phyloP scores from a whole-genome alignment of 2,888 invertebrate species.

The Thecocarcelia acutangulata region DNA sequence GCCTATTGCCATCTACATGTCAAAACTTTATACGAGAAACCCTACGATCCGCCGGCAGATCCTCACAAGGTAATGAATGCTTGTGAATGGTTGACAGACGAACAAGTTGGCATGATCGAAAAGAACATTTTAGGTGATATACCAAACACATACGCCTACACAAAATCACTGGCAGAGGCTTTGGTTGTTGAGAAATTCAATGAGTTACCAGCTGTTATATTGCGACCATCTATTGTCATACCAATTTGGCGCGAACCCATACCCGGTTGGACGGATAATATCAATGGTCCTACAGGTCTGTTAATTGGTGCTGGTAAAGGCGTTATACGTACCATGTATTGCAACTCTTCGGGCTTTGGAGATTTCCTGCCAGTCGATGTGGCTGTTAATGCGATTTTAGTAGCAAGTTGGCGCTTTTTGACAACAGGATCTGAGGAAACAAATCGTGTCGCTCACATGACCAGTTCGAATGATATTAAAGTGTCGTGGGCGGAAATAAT shows the following conservation, averaged over 20 bases:
- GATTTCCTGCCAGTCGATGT: slow-evolving; percentile 91
- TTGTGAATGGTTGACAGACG: slow-evolving; percentile 90
- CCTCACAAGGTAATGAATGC: slow-evolving; percentile 89
- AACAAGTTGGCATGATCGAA: slow-evolving; percentile 85
- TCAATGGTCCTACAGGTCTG: slow-evolving; percentile 94
- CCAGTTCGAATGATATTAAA: slow-evolving; percentile 90
- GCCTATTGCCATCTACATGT: slow-evolving; percentile 95
- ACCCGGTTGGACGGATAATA: slow-evolving; percentile 96
- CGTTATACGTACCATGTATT: slow-evolving; percentile 93
- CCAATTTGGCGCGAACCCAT: slow-evolving; percentile 92
- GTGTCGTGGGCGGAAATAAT: slow-evolving; percentile 95
- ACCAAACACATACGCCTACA: slow-evolving; percentile 95
- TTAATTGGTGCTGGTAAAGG: slow-evolving; percentile 92
- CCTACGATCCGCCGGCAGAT: slow-evolving; percentile 92
- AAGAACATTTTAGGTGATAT: slow-evolving; percentile 87
- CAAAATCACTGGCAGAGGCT: slow-evolving; percentile 94
- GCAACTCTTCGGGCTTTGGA: slow-evolving; percentile 88
- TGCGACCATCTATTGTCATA: slow-evolving; percentile 94
- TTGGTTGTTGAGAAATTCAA: slow-evolving; percentile 90
- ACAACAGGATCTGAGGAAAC: slow-evolving; percentile 73
- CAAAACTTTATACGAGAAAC: slow-evolving; percentile 89
- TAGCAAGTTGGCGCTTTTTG: slow-evolving; percentile 78
- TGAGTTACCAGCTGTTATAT: slow-evolving; percentile 89
- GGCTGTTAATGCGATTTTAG: slow-evolving; percentile 86
- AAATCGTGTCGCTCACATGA: slow-evolving; percentile 86